Conservation (phyloP, 2,113 vertebrate genomes). For the Oophaga pumilio region DNA sequence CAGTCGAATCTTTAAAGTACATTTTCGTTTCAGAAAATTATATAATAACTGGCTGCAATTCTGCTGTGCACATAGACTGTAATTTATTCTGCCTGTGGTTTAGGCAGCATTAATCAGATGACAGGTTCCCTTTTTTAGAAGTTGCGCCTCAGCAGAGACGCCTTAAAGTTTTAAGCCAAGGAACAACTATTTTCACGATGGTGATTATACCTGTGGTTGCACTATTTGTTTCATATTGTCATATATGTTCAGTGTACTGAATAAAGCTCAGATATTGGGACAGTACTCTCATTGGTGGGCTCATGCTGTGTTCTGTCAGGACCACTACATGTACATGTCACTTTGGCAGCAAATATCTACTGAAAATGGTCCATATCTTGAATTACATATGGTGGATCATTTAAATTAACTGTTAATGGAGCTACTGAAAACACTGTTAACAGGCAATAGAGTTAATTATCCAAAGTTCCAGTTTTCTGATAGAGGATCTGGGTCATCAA, state of each 20-base stretch:
- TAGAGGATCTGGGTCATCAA: slow-evolving; percentile 32
- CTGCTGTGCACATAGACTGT: no score
- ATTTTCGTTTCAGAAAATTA: no score
- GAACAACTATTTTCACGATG: no score
- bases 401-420: slow-evolving; percentile 44
- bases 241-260: background rate
- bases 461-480: slow-evolving; percentile 23
- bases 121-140: no score
- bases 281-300: background rate
- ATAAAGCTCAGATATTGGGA: background rate
- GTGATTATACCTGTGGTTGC: no score
- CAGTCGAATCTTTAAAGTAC: no score
- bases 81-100: no score
- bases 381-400: background rate
- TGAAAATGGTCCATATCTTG: background rate
- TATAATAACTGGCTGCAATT: no score
- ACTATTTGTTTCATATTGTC: no score
- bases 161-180: no score
- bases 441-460: slow-evolving; percentile 42
- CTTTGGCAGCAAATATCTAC: background rate
- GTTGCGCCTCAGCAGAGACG: no score
- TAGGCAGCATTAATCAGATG: no score
- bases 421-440: slow-evolving; percentile 5
- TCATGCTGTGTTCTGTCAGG: background rate
- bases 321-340: background rate